Evolutionary conservation across 2,113 vertebrate genomes (phyloP).

Genomic region (Stercorarius parasiticus): DNA sequence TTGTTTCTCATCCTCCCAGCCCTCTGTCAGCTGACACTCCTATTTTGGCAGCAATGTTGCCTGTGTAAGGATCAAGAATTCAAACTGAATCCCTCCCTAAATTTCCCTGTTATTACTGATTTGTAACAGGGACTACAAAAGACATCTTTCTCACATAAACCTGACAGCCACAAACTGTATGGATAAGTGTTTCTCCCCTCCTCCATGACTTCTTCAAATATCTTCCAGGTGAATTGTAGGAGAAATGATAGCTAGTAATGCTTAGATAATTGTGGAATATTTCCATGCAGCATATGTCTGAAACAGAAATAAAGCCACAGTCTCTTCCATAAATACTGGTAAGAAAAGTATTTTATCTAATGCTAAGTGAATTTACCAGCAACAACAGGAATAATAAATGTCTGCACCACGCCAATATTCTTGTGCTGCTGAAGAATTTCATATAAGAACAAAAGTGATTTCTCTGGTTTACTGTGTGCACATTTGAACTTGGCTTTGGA

Average conservation of each 20-base stretch:
- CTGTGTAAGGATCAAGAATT: not conserved
- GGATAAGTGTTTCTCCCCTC: not conserved
- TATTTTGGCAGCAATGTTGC: not conserved
- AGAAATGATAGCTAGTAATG: not conserved
- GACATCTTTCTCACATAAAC: not conserved
- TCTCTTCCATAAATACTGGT: not conserved
- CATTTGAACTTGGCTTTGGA: not conserved
- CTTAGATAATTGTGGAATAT: slow-evolving; percentile 1
- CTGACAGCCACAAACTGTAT: not conserved
- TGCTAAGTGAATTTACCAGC: not conserved
- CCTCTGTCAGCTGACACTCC: not conserved
- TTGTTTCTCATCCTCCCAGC: not conserved
- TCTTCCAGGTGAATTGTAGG: not conserved
- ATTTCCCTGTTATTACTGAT: not conserved
- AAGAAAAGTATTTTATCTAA: slow-evolving; percentile 15
- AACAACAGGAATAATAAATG: not conserved
- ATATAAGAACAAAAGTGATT: not conserved
- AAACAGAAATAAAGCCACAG: not conserved
- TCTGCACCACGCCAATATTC: not conserved
- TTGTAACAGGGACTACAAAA: not conserved
- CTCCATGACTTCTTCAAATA: slow-evolving; percentile 21
- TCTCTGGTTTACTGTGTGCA: not conserved
- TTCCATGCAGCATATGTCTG: not conserved
- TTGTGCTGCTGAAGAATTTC: not conserved
- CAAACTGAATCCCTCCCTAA: not conserved